Evolutionary conservation across 2,888 invertebrate species (phyloP).

Genomic region (Drosophila formosana): DNA sequence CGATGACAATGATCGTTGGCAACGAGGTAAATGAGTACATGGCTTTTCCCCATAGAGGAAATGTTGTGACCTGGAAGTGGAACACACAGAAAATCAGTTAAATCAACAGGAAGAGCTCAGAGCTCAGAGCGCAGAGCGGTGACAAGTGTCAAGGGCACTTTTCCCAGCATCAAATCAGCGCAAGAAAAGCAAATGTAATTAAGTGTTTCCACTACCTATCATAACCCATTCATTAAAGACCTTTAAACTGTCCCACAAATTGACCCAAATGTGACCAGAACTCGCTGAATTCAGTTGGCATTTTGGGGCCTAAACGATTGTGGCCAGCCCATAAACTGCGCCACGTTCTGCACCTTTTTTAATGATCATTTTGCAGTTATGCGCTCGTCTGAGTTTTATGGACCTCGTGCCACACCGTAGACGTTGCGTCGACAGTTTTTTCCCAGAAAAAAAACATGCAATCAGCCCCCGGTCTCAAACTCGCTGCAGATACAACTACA

Average conservation of each 20-base stretch:
- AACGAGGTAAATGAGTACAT: conserved; percentile 29
- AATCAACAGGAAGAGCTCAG: conserved; percentile 61
- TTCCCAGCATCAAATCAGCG: conserved; percentile 33
- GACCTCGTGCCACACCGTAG: conserved; percentile 66
- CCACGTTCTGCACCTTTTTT: conserved; percentile 67
- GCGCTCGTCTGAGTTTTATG: conserved; percentile 72
- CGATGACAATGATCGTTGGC: conserved; percentile 43
- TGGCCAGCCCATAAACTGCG: conserved; percentile 59
- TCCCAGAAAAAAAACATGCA: conserved; percentile 74
- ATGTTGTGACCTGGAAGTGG: conserved; percentile 54
- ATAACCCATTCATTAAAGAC: background rate
- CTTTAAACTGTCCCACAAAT: conserved; percentile 7
- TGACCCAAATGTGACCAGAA: conserved; percentile 13
- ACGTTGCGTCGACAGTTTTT: conserved; percentile 83
- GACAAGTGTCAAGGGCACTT: conserved; percentile 54
- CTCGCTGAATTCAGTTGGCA: conserved; percentile 10
- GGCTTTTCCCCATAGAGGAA: conserved; percentile 34
- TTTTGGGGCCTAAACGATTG: conserved; percentile 40
- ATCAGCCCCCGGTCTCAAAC: conserved; percentile 42
- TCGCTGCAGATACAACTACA: conserved; percentile 30
- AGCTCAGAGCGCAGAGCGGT: background rate
- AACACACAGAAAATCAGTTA: conserved; percentile 70
- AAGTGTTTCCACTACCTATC: conserved; percentile 8
- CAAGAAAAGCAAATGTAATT: conserved; percentile 12
- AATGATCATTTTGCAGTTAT: conserved; percentile 70